Base-by-base conservation (phyloP, 2,888 invertebrate species). In the Zaprionus bogoriensis region DNA sequence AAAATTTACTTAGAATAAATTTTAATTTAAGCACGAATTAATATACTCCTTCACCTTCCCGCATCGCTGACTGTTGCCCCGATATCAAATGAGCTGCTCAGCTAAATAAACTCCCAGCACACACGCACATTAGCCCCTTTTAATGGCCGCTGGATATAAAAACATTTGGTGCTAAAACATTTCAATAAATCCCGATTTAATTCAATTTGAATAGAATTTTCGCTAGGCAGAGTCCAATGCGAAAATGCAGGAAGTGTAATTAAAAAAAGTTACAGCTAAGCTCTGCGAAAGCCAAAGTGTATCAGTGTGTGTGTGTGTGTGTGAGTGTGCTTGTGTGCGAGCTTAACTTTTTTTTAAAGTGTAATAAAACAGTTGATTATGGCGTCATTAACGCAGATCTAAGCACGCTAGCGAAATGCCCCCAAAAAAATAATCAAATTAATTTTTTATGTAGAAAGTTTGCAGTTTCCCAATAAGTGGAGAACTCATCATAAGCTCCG, bases 341-440 rank as follows among this genome's bases (percentile, higher is more conserved):
- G 74, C 60, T 67, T 59, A 81, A 77, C 67, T 83, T 83, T 86
- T 77, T 83, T 80, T 68, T 77, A 76, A 72, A 81, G 77, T 74
- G 74, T 68, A 70, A 87, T 80, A 79, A 87, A 84, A 82, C 79
- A 81, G 82, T 87, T 82, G 85, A 86, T 87, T 82, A 87, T 77
- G 77, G 74, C 80, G 58, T 87, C 80, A 82, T 87, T 87, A 87
- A 73, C 69, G 77, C 72, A 63, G 77, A 67, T 67, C 74, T 71
- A 68, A 67, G 73, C 58, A 42, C 38, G 44, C 52, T 46, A 46
- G 58, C 19, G 50, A 61, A 62, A 68, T 60, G 38, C 36, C 22
- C 53, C 22, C 12, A 51, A 36, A 57, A 58, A 45, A 76, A 80
- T 73, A 81, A 87, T 82, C 77, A 84, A 87, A 87, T 87, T 84